Conservation (phyloP, 23 tunicate species). For the Styela plicata region DNA sequence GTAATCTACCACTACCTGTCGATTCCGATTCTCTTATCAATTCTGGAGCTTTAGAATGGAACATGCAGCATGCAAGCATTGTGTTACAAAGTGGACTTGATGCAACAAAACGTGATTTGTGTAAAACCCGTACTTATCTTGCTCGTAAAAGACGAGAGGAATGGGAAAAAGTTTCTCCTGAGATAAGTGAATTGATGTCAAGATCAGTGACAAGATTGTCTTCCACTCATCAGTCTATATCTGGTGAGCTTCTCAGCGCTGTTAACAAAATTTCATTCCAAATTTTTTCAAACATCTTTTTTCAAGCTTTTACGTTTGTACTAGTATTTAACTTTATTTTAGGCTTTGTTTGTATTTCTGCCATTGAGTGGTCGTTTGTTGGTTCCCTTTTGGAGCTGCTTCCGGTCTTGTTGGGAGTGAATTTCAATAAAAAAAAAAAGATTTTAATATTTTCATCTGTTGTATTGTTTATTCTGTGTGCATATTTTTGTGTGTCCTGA, state of each 20-base stretch:
- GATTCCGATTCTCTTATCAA: slow-evolving; percentile 30
- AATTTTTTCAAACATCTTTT: too few relatives aligned
- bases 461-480: too few relatives aligned
- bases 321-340: not conserved
- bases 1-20: slow-evolving; percentile 54
- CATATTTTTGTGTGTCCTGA: too few relatives aligned
- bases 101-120: slow-evolving; percentile 57
- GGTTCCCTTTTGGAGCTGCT: too few relatives aligned
- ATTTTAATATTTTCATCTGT: too few relatives aligned
- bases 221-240: slow-evolving; percentile 44
- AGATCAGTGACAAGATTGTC: slow-evolving; percentile 92
- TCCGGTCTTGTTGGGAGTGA: too few relatives aligned
- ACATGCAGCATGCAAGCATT: slow-evolving; percentile 33
- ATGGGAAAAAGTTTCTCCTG: slow-evolving; percentile 82
- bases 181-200: slow-evolving; percentile 85
- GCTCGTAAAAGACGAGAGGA: slow-evolving; percentile 79
- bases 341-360: too few relatives aligned
- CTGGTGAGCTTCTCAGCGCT: slow-evolving; percentile 56
- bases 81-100: slow-evolving; percentile 68
- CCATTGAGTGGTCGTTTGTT: too few relatives aligned
- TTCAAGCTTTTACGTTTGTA: not conserved
- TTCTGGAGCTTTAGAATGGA: not conserved
- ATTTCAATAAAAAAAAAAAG: too few relatives aligned
- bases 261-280: too few relatives aligned
- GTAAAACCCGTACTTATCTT: slow-evolving; percentile 75